phyloP scores from a whole-genome alignment of 2,113 vertebrate genomes.

The Syrrhaptes paradoxus region DNA sequence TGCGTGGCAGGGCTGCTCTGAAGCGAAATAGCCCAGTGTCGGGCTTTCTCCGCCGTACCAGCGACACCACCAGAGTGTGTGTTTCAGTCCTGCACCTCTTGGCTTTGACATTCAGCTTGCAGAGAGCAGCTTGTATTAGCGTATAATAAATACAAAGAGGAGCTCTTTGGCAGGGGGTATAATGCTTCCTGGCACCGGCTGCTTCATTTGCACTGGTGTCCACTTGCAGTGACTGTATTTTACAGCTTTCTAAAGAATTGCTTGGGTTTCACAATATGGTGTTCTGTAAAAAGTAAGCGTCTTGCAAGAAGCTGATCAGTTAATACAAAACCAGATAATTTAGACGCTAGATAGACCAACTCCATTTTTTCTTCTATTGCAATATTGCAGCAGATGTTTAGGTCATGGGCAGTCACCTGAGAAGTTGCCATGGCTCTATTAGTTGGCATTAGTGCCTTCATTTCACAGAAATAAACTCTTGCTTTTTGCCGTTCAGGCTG shows the following conservation, averaged over 20 bases:
- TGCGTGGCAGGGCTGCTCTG: accelerated
- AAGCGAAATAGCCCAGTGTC: not conserved
- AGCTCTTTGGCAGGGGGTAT: not conserved
- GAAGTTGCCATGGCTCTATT: not conserved
- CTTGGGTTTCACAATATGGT: not conserved
- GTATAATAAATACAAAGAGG: not conserved
- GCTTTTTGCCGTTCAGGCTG: not conserved
- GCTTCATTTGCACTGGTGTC: not conserved
- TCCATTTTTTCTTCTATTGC: not conserved
- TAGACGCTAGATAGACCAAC: not conserved
- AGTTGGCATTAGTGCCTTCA: not conserved
- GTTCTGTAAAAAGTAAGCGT: not conserved
- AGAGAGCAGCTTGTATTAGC: not conserved
- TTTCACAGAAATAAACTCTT: not conserved
- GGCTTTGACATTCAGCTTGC: not conserved
- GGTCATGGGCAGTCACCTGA: not conserved
- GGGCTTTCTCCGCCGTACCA: not conserved
- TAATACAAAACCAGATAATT: not conserved
- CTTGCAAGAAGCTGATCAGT: not conserved
- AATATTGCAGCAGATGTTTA: not conserved
- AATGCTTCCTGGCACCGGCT: not conserved
- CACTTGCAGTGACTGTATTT: not conserved
- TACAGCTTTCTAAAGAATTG: not conserved
- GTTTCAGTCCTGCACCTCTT: not conserved
- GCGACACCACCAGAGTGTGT: not conserved